phyloP scores from a whole-genome alignment of 2,113 vertebrate genomes.

The Anser brachyrhynchus region DNA sequence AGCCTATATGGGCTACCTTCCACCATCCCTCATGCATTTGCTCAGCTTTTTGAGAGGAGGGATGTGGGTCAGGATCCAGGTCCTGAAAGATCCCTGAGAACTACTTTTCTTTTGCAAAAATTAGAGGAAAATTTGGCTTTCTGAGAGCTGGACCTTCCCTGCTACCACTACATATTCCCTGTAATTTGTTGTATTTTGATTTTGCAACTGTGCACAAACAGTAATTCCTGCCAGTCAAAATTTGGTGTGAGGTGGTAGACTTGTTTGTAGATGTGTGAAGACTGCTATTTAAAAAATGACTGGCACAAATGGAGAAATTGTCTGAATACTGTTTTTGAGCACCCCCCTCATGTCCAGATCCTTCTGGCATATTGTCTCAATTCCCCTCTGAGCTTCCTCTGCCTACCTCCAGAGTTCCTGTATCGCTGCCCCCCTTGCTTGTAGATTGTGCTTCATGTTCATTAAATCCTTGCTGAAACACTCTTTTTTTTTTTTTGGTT shows the following conservation, averaged over 20 bases:
- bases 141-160: background rate
- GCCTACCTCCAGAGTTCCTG: background rate
- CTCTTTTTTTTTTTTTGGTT: background rate
- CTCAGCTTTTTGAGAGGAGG: background rate
- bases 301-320: constrained; percentile 30
- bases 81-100: background rate
- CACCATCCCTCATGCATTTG: background rate
- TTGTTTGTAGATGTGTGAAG: constrained; percentile 45
- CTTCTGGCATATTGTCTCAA: background rate
- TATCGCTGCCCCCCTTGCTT: background rate
- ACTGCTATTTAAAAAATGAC: constrained; percentile 48
- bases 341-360: constrained; percentile 27
- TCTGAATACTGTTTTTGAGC: background rate
- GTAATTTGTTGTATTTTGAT: constrained; percentile 8
- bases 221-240: constrained; percentile 46
- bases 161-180: background rate
- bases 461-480: background rate
- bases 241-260: constrained; percentile 38
- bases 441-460: background rate
- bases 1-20: background rate
- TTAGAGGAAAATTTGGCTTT: background rate
- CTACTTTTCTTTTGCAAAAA: background rate
- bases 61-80: background rate
- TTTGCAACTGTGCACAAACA: constrained; percentile 3
- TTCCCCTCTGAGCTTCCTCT: background rate